Conservation (phyloP, 2,797 vertebrate species). For the Valencia hispanica region DNA sequence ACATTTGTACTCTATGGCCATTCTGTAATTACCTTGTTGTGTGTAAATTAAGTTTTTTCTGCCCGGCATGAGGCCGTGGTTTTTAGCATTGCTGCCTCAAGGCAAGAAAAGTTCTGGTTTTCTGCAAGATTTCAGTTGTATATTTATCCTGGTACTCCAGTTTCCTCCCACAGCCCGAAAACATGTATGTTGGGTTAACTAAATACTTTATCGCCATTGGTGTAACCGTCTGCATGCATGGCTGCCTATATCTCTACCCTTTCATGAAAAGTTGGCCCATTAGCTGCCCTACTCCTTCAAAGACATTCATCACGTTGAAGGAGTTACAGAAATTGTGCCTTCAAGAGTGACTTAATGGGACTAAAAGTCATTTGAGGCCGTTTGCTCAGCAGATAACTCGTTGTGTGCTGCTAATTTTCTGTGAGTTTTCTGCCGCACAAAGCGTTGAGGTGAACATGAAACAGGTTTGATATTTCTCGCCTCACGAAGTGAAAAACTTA, state of each 20-base stretch:
- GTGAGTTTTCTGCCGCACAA: too few species aligned
- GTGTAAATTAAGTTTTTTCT: constrained; percentile 1
- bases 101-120: background rate
- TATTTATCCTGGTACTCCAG: background rate
- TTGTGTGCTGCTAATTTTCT: too few species aligned
- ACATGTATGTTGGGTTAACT: background rate
- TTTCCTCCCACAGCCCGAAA: background rate
- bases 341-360: background rate
- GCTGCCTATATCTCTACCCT: background rate
- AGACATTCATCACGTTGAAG: background rate
- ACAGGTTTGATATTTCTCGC: too few species aligned
- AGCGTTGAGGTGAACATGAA: too few species aligned
- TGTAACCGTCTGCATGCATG: background rate
- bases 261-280: background rate
- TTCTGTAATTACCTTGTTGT: background rate
- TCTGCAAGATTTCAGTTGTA: background rate
- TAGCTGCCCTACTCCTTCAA: background rate
- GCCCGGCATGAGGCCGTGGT: background rate
- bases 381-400: too few species aligned
- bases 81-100: background rate
- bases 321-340: background rate
- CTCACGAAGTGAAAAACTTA: too few species aligned
- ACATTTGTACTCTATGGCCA: too few species aligned
- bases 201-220: background rate
- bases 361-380: too few species aligned